Evolutionary conservation across 2,113 vertebrate species (phyloP), one percentile per base, ranked within the genome.

Genomic region (Macaca nemestrina): DNA sequence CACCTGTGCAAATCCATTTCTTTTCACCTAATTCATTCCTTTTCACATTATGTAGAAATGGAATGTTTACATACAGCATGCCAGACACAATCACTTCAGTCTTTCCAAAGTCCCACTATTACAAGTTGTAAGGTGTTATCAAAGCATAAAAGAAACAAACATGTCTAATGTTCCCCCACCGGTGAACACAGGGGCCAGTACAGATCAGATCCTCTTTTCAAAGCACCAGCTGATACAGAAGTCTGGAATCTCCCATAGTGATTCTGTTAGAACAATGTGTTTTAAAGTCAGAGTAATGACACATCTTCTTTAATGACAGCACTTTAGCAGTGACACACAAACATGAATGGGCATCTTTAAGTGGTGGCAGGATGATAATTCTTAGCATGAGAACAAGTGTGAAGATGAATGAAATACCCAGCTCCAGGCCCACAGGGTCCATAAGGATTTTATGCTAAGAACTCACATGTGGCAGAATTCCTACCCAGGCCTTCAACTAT

Each of bases 11-110:
- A 80, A 94, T 40, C 61, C 80, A 40, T 59, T 92, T 92, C 75
- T 84, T 79, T 84, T 73, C 79, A 75, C 79, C 89, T 92, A 68
- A 59, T 95, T 93, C 80, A 52, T 52, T 92, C 93, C 68, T 83
- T 83, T 81, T 73, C 80, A 70, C 61, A 5, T 64, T 48, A 84
- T 8, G n/a, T 45, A 93, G 40, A 96, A 93, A 95, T 50, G 45
- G 23, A 50, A 81, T 38, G 81, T 93, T 90, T 70, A 95, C 27
- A 78, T n/a, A 87, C 32, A 72, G 73, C 88, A n/a, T 38, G 32
- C 93, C 93, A 81, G 86, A 86, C 72, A 93, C 16, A 61, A 64
- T 80, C 8, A 6, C 32, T 84, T 61, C 59, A 30, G 73, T 86
- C 78, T 81, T 55, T 50, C 70, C 23, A 6, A 72, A 40, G 38